Percentiles rank a stretch among this genome's conserved stretches.
Evolutionary conservation across 1,140 invertebrate species (phyloP).

Genomic region (Wiebesia pumilae): DNA sequence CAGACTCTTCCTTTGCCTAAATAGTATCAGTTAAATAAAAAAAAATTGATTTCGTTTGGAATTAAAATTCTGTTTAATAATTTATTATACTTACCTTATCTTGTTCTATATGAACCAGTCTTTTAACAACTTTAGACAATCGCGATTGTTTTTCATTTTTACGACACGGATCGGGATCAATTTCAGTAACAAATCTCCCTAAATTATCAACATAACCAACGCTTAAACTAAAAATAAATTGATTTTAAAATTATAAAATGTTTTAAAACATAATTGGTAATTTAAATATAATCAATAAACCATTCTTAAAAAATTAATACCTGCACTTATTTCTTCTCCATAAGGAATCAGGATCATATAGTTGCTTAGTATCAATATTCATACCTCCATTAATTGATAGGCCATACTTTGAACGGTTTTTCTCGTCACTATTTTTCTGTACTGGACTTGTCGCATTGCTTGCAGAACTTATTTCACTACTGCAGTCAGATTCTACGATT

Average conservation of each 20-base stretch:
- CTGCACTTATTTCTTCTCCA: slow-evolving; percentile 84
- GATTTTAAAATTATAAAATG: neutral
- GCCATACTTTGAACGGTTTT: slow-evolving; percentile 55
- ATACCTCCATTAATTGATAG: slow-evolving; percentile 77
- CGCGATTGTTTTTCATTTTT: slow-evolving; percentile 78
- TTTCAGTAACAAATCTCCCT: slow-evolving; percentile 91
- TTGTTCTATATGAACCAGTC: slow-evolving; percentile 86
- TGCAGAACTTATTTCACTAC: slow-evolving; percentile 81
- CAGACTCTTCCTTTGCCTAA: slow-evolving; percentile 92
- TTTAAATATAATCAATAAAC: too few species aligned
- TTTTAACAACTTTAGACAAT: slow-evolving; percentile 82
- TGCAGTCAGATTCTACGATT: slow-evolving; percentile 80
- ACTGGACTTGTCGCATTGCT: slow-evolving; percentile 80
- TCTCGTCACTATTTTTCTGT: slow-evolving; percentile 80
- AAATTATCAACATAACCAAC: slow-evolving; percentile 89
- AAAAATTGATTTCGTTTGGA: slow-evolving; percentile 3
- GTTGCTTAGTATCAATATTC: slow-evolving; percentile 86
- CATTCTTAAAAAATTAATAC: slow-evolving; percentile 59
- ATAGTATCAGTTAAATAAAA: neutral
- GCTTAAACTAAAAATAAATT: slow-evolving; percentile 79
- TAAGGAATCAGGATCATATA: slow-evolving; percentile 89
- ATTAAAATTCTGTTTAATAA: slow-evolving; percentile 34
- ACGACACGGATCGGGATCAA: slow-evolving; percentile 88
- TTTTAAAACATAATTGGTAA: neutral
- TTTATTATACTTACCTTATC: slow-evolving; percentile 77